Base-by-base conservation (phyloP, 1,140 invertebrate species). In the Pristionchus pacificus region DNA sequence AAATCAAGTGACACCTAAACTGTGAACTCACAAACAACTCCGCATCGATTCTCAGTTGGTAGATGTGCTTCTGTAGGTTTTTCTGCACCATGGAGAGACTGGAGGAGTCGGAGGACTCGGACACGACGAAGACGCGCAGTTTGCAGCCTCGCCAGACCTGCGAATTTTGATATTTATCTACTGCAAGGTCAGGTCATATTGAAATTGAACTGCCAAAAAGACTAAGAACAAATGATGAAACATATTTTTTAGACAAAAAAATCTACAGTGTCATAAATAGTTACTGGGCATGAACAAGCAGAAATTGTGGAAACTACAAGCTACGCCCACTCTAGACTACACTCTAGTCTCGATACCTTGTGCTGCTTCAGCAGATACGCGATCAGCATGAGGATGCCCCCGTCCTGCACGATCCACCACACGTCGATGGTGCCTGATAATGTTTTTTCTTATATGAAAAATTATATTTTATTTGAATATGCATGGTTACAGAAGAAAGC, bases 41-140 rank as follows among this genome's bases (percentile, higher is more conserved):
- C 1, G 81, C 81, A 69, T 83, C 82, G 60, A 83, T 84, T 61
- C 81, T 65, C 19, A 83, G 62, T 77, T 81, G 78, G 71, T 83
- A 83, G 57, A 83, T 80, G 65, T 81, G 82, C 49, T 82, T 79
- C 65, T 84, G 82, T 19, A 83, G 72, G n/a, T 73, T 76, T n/a
- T 60, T 60, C 59, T 84, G 80, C 79, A 83, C 80, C 29, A 77
- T 70, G n/a, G 72, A 77, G 14, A 61, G 96, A 24, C 93, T 97
- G 85, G 98, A 98, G 81, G 98, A 95, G 84, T 97, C 94, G 87
- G 95, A 91, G 31, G 32, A 25, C 87, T 98, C 95, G 55, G 96
- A 96, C 2, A 99, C 95, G 15, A 96, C 98, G 85, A 98, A 99
- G 80, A 99, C 97, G 70, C 96, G 89, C 86, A 98, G 90, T 85